Conservation (phyloP, 2,888 invertebrate genomes). For the Tenthredo amoena region DNA sequence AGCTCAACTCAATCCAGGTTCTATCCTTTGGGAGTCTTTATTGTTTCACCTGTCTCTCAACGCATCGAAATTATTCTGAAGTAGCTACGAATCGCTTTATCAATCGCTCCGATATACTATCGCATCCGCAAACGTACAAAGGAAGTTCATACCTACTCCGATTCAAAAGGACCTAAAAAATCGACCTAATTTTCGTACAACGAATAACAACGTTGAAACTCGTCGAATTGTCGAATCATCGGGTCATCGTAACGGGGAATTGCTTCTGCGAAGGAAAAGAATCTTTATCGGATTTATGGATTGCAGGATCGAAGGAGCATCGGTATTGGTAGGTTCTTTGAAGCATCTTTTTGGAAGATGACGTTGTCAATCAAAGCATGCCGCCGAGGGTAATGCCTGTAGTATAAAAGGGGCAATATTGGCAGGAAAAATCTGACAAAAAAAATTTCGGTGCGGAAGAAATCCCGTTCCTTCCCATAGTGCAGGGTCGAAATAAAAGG, state of each 20-base stretch:
- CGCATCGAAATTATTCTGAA: neutral
- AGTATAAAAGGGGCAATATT: slow-evolving; percentile 26
- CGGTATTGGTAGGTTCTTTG: slow-evolving; percentile 14
- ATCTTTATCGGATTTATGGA: slow-evolving; percentile 23
- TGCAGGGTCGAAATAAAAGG: slow-evolving; percentile 22
- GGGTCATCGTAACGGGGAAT: neutral
- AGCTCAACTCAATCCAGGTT: slow-evolving; percentile 23
- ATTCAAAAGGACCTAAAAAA: neutral
- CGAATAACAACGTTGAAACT: neutral
- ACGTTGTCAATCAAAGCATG: slow-evolving; percentile 45
- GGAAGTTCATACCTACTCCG: neutral
- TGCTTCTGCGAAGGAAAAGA: neutral
- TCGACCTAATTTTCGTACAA: neutral
- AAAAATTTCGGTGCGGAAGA: neutral
- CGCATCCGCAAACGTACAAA: neutral
- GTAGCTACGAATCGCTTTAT: neutral
- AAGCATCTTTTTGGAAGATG: slow-evolving; percentile 1
- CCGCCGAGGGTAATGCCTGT: slow-evolving; percentile 33
- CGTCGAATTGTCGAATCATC: neutral
- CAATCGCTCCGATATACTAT: neutral
- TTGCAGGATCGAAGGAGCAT: neutral
- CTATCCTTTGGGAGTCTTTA: slow-evolving; percentile 9
- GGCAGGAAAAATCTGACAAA: slow-evolving; percentile 4
- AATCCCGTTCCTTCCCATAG: neutral
- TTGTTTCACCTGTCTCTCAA: neutral